Base-by-base conservation (phyloP, 1,140 invertebrate species). In the Pteromalus puparum region DNA sequence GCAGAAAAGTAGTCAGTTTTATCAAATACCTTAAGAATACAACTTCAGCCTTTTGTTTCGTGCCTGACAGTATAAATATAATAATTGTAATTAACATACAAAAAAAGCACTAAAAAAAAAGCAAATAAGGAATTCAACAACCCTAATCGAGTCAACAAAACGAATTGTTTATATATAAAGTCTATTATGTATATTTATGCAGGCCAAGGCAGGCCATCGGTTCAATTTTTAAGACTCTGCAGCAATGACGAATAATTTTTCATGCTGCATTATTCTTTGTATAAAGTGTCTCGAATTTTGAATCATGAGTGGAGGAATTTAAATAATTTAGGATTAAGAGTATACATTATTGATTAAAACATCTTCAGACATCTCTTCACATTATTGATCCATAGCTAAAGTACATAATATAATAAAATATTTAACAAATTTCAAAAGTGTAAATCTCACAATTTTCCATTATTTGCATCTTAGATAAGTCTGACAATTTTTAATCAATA, bases 141-240 rank as follows among this genome's bases (percentile, higher is more conserved):
- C 75, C 75, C 28, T 75, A 80, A 84, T 84, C 77, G 83, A 84
- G 77, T 84, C 83, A 80, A 84, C 77, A 67, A 38, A 84, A 79
- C 30, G 75, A 84, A 84, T 84, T 84, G 83, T 84, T 84, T 84
- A 81, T 84, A 75, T 84, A 76, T 80, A 84, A 75, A 84, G 83
- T 79, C 13, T 84, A 84, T 84, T 79, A 74, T 84, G 82, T 84
- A 79, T 79, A 84, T 84, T 84, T 84, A 79, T 65, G 67, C 24
- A 1, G 65, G 46, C 13, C 65, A 48, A 26, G 28, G 15, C 26
- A 70, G 65, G 75, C 42, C 82, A 70, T 38, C 38, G 21, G 28
- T 83, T 83, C 53, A n/a, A 83, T 78, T 83, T 83, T 78, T 72
- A 67, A 83, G 73, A 78, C 38, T 82, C 12, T 34, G 75, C 82